These are phyloP conservation scores for Lochmaea capreae DNA, from an alignment of 2,888 invertebrate genomes.

Conservation along the genomic window DNA sequence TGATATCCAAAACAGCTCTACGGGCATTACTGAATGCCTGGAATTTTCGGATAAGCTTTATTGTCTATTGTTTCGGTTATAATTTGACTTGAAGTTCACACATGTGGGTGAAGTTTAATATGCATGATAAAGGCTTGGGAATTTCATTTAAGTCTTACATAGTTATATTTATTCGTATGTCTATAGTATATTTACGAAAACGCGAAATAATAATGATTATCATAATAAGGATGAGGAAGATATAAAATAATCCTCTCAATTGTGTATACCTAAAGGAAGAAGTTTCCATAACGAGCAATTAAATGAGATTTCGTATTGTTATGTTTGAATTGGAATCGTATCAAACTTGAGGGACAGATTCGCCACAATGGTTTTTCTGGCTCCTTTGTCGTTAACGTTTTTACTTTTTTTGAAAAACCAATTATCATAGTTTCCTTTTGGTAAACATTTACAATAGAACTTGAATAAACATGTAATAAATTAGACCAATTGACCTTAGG, in stretches of 20 bases:
- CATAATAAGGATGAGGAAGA: too few relatives aligned
- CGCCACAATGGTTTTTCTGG: not conserved
- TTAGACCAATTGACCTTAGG: constrained; percentile 48
- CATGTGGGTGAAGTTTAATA: not conserved
- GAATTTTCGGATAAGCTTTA: not conserved
- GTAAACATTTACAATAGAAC: too few relatives aligned
- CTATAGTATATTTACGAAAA: not conserved
- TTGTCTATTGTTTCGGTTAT: constrained; percentile 6
- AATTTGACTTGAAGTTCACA: not conserved
- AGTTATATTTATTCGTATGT: too few relatives aligned
- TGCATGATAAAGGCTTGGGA: not conserved
- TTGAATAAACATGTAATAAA: too few relatives aligned
- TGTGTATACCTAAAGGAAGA: not conserved
- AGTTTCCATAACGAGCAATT: constrained; percentile 3
- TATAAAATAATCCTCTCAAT: not conserved
- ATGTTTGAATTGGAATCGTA: not conserved
- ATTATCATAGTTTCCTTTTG: not conserved
- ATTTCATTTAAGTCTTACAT: not conserved
- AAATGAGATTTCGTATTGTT: not conserved
- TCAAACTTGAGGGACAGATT: not conserved
- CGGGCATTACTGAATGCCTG: constrained; percentile 1
- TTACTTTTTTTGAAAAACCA: not conserved
- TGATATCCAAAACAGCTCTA: constrained; percentile 7
- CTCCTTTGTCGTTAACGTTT: not conserved
- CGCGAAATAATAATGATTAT: too few relatives aligned